Evolutionary conservation across 2,797 vertebrate genomes (phyloP), one percentile per base, ranked within the genome.

Genomic region (Bucorvus abyssinicus): DNA sequence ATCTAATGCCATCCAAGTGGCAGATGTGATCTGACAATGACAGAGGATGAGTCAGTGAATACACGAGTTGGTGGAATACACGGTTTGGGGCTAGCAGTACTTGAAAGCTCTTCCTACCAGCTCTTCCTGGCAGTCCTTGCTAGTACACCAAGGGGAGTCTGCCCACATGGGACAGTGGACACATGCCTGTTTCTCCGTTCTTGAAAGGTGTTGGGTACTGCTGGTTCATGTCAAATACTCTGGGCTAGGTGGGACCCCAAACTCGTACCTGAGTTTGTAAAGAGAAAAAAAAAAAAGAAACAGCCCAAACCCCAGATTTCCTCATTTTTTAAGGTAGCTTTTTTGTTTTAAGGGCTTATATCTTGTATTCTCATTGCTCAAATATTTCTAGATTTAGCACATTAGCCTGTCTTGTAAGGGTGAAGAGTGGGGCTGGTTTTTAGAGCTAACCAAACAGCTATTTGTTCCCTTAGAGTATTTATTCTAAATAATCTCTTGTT

Each of bases 251-350:
- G 18, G 26, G 20, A 70, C 15, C 20, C 36, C 26, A 81, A 77
- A 61, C 7, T 36, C 42, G 12, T 36, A 49, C 29, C 32, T 45
- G 23, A 63, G 16, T n/a, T 90, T 59, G 26, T 70, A 34, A 76
- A 18, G 18, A 3, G 0, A 19, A 27, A 29, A 50, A 52, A 30
- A 34, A 17, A 13, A 17, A 5, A 10, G 1, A 0, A 27, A 19
- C 21, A 44, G 32, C 4, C 1, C 9, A 83, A 74, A 30, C 6
- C 5, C 32, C 22, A 68, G 5, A 36, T 50, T 32, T 55, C 21
- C 7, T 84, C 0, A 0, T 34, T 69, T 49, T 52, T 64, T 45
- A 29, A 15, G n/a, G 15, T 15, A 73, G 1, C 21, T 64, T 1
- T 24, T 67, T 67, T 88, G 14, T 73, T 74, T 84, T 57, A 57